phyloP scores from a whole-genome alignment of 1,140 invertebrate genomes.

The Palaemon carinicauda region DNA sequence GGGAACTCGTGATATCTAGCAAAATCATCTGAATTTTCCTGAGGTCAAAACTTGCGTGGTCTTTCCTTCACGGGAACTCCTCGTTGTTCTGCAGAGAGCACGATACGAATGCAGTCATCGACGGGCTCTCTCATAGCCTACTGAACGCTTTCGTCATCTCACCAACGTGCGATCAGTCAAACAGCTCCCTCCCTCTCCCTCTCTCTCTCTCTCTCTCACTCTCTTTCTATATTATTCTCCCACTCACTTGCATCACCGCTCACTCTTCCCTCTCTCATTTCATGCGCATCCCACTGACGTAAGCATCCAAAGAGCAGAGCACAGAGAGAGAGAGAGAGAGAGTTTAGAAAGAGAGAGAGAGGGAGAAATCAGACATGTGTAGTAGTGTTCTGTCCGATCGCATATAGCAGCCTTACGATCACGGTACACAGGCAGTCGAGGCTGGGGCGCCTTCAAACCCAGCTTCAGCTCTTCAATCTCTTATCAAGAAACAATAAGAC shows the following conservation, averaged over 20 bases:
- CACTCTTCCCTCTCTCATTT: constrained; percentile 45
- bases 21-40: no score
- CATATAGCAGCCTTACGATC: constrained; percentile 7
- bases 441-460: no score
- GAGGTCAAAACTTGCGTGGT: no score
- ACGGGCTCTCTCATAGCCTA: constrained; percentile 27
- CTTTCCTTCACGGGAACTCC: no score
- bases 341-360: constrained; percentile 37
- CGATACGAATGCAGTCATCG: constrained; percentile 13
- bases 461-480: no score
- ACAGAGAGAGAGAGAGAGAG: constrained; percentile 20
- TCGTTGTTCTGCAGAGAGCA: no score
- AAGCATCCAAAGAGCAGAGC: constrained; percentile 40
- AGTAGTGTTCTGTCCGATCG: constrained; percentile 29
- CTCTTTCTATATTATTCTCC: not conserved
- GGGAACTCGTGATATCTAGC: no score
- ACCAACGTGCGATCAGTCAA: not conserved
- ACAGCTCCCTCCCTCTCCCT: constrained; percentile 19
- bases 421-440: no score
- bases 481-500: no score
- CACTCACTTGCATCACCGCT: constrained; percentile 32
- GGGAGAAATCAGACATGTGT: constrained; percentile 12
- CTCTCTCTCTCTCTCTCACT: constrained; percentile 14
- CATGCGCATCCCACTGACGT: constrained; percentile 49
- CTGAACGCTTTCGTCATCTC: constrained; percentile 40